phyloP scores from a whole-genome alignment of 2,797 vertebrate genomes.

The Gymnothorax javanicus region DNA sequence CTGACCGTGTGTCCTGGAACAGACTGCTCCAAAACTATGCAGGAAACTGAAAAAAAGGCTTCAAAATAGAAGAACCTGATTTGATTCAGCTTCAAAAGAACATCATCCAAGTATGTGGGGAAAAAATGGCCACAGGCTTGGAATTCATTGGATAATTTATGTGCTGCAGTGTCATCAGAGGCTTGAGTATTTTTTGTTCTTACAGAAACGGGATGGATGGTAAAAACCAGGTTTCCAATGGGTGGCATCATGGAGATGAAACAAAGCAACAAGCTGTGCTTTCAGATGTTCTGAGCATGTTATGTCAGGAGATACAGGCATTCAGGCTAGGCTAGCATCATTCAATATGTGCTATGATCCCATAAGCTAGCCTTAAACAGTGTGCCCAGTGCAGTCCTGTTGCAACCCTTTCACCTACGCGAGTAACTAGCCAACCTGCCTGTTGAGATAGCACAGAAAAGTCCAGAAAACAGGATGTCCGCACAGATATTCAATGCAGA shows the following conservation, averaged over 20 bases:
- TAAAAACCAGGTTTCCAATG: not conserved
- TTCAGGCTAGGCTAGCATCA: not conserved
- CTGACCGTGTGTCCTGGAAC: too few relatives aligned
- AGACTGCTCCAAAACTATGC: not conserved
- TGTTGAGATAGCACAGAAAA: not conserved
- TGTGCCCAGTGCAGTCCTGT: not conserved
- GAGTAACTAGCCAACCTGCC: not conserved
- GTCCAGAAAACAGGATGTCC: not conserved
- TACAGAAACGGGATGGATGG: not conserved
- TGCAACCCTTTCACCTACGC: not conserved
- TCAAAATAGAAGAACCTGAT: not conserved
- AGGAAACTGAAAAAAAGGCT: not conserved
- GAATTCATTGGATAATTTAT: not conserved
- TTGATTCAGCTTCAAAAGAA: too few relatives aligned
- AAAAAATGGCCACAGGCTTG: not conserved
- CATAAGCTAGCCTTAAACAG: not conserved
- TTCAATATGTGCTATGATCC: conserved; percentile 4
- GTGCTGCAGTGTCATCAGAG: not conserved
- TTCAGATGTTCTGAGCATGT: not conserved
- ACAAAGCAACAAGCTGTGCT: not conserved
- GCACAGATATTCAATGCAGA: not conserved
- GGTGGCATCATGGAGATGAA: not conserved
- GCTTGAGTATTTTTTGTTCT: not conserved
- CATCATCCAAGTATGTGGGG: too few relatives aligned
- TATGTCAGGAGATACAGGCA: not conserved